Evolutionary conservation across 1,140 invertebrate species (phyloP).

Genomic region (Tribolium madens): DNA sequence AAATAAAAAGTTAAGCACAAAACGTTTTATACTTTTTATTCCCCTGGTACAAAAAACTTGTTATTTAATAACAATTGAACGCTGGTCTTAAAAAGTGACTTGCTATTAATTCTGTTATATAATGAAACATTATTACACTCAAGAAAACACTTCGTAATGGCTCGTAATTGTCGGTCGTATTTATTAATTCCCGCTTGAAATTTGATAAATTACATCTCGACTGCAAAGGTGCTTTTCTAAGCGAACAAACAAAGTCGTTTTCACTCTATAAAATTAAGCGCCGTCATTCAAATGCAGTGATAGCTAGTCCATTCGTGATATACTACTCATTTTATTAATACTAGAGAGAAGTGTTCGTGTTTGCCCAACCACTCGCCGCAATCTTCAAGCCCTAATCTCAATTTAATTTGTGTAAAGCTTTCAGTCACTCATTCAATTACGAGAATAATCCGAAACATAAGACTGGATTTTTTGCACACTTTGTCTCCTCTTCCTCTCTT

Average conservation of each 20-base stretch:
- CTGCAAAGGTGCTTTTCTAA: background rate
- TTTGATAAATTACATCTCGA: background rate
- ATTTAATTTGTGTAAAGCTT: slow-evolving; percentile 39
- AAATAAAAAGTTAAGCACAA: too few relatives aligned
- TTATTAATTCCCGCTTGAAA: too few relatives aligned
- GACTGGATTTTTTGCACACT: background rate
- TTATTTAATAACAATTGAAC: too few relatives aligned
- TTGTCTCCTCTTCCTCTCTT: background rate
- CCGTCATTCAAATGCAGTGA: slow-evolving; percentile 2
- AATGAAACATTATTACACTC: too few relatives aligned
- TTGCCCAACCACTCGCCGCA: slow-evolving; percentile 22
- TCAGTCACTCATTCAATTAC: slow-evolving; percentile 33
- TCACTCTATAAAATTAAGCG: slow-evolving; percentile 15
- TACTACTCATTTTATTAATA: slow-evolving; percentile 34
- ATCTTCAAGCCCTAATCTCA: slow-evolving; percentile 30
- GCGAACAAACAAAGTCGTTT: slow-evolving; percentile 5
- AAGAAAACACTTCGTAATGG: too few relatives aligned
- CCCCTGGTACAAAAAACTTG: too few relatives aligned
- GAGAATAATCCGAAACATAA: slow-evolving; percentile 36
- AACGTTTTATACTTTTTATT: too few relatives aligned
- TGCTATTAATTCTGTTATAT: too few relatives aligned
- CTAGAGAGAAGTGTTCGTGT: slow-evolving; percentile 15
- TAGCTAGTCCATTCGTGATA: too few relatives aligned
- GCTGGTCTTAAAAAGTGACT: too few relatives aligned
- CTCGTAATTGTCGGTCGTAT: too few relatives aligned